Evolutionary conservation across 2,113 vertebrate genomes (phyloP).

Genomic region (Anhinga rufa): DNA sequence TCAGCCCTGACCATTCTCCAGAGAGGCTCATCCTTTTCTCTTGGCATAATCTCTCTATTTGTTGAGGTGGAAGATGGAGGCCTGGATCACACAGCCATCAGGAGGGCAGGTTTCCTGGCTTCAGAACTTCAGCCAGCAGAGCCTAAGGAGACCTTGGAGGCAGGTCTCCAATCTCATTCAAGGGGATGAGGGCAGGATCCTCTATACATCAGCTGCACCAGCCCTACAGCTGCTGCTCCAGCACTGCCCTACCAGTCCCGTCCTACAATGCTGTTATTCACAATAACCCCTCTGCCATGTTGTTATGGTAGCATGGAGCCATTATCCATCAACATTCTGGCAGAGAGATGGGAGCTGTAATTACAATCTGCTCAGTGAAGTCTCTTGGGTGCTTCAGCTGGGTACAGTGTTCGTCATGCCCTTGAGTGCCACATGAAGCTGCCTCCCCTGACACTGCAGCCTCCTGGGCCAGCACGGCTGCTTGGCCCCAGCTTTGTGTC

Average conservation of each 20-base stretch:
- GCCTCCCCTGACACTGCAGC: not conserved
- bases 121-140: not conserved
- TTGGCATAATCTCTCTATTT: not conserved
- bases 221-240: not conserved
- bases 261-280: not conserved
- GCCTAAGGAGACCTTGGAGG: not conserved
- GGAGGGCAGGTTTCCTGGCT: not conserved
- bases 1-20: not conserved
- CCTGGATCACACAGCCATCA: not conserved
- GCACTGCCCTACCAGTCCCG: not conserved
- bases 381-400: not conserved
- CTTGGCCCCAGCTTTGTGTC: not conserved
- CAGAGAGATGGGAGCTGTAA: not conserved
- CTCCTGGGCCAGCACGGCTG: not conserved
- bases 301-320: fast-evolving
- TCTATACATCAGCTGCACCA: not conserved
- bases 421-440: not conserved
- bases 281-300: not conserved
- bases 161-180: not conserved
- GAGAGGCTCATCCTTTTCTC: not conserved
- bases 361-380: not conserved
- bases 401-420: not conserved
- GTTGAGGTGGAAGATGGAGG: not conserved
- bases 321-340: not conserved
- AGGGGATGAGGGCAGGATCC: not conserved